Evolutionary conservation across 2,888 invertebrate genomes (phyloP).

Genomic region (Oscheius onirici): DNA sequence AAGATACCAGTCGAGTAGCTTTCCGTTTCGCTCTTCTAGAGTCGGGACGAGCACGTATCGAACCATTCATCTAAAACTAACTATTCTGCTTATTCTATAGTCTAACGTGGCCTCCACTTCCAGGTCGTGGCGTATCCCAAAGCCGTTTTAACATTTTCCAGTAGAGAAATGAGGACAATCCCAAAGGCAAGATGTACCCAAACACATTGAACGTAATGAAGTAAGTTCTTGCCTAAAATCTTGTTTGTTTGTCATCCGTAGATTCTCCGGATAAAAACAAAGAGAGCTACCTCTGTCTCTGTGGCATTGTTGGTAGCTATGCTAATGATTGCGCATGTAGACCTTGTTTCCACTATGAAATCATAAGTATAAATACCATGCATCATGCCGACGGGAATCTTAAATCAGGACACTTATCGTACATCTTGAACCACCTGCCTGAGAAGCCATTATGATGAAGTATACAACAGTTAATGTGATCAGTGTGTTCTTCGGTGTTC

Average conservation of each 20-base stretch:
- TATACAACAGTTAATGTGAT: constrained; percentile 58
- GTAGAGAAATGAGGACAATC: constrained; percentile 86
- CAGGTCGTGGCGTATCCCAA: constrained; percentile 76
- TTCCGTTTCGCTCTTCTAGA: constrained; percentile 65
- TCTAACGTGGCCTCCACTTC: constrained; percentile 27
- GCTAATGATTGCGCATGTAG: constrained; percentile 64
- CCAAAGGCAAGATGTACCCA: constrained; percentile 87
- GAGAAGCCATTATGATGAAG: constrained; percentile 60
- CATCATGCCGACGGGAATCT: constrained; percentile 57
- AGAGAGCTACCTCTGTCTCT: constrained; percentile 26
- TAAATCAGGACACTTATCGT: background rate
- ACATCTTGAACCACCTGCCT: constrained; percentile 38
- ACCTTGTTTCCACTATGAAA: constrained; percentile 64
- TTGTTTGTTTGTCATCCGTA: background rate
- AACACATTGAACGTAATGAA: constrained; percentile 86
- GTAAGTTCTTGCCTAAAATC: constrained; percentile 59
- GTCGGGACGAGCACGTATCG: constrained; percentile 61
- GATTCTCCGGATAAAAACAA: background rate
- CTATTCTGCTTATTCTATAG: background rate
- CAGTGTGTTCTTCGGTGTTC: constrained; percentile 64
- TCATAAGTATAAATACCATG: constrained; percentile 61
- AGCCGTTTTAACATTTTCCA: constrained; percentile 87
- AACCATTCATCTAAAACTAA: constrained; percentile 39
- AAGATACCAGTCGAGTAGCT: constrained; percentile 84
- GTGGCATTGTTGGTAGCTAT: constrained; percentile 52